These are phyloP conservation scores for Zaprionus lineosus DNA, from an alignment of 2,888 invertebrate species.

Conservation along the genomic window DNA sequence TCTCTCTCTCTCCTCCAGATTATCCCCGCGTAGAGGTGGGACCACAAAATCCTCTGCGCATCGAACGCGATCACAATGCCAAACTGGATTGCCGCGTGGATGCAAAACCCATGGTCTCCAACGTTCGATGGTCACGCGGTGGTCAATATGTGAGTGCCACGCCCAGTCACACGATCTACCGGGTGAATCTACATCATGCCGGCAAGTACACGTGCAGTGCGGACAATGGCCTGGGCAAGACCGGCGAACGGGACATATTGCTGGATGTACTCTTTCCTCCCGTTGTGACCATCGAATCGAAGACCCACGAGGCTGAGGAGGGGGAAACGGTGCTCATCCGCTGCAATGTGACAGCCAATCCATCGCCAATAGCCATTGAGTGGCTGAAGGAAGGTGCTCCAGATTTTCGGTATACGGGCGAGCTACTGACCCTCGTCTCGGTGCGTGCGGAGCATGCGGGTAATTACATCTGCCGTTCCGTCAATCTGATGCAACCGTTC, in stretches of 20 bases:
- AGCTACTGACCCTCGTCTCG: constrained; percentile 88
- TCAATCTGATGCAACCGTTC: constrained; percentile 91
- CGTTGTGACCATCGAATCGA: constrained; percentile 90
- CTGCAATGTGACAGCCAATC: constrained; percentile 95
- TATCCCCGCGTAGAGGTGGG: constrained; percentile 96
- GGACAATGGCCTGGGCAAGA: constrained; percentile 91
- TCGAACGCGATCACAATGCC: constrained; percentile 93
- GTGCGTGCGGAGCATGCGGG: constrained; percentile 94
- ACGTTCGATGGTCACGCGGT: constrained; percentile 93
- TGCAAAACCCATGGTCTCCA: constrained; percentile 93
- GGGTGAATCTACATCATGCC: constrained; percentile 92
- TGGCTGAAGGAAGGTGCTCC: constrained; percentile 94
- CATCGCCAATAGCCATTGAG: constrained; percentile 90
- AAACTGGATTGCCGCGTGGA: constrained; percentile 94
- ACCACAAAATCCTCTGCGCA: constrained; percentile 93
- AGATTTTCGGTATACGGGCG: constrained; percentile 91
- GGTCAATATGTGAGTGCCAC: constrained; percentile 92
- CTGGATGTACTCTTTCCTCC: constrained; percentile 94
- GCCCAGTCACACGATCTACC: constrained; percentile 89
- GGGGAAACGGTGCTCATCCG: constrained; percentile 92
- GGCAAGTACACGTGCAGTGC: constrained; percentile 94
- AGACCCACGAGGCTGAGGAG: constrained; percentile 91
- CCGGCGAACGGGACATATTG: constrained; percentile 90
- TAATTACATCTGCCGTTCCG: constrained; percentile 93
- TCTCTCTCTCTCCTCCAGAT: constrained; percentile 84